phyloP scores from a whole-genome alignment of 2,113 vertebrate species.

The Plecturocebus donacophilus region DNA sequence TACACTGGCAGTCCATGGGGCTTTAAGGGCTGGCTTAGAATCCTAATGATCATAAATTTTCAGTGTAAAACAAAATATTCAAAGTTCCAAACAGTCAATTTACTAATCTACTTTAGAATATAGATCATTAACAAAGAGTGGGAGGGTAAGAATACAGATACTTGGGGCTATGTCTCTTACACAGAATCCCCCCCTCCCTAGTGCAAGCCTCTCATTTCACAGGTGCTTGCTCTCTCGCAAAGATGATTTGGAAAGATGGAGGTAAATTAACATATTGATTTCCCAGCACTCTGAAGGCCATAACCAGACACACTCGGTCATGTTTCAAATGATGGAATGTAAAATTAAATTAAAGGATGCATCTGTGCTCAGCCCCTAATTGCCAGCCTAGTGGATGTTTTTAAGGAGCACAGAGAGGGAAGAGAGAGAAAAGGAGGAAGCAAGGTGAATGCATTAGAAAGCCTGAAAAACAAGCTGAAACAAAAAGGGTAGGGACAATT shows the following conservation, averaged over 20 bases:
- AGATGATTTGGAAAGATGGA: conserved; percentile 39
- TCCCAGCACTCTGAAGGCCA: conserved; percentile 66
- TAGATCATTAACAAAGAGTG: background rate
- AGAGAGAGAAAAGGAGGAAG: background rate
- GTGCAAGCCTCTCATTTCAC: background rate
- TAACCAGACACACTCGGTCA: conserved; percentile 6
- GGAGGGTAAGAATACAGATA: background rate
- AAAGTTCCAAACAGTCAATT: background rate
- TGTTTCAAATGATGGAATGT: conserved; percentile 68
- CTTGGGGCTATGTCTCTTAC: background rate
- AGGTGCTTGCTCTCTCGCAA: conserved; percentile 23
- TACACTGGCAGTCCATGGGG: background rate
- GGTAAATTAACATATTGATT: conserved; percentile 71
- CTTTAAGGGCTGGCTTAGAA: background rate
- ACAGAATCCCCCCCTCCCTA: background rate
- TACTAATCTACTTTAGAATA: background rate
- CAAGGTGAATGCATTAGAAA: background rate
- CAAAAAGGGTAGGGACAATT: background rate
- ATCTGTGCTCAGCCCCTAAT: conserved; percentile 67
- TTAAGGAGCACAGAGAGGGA: background rate
- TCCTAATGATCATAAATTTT: background rate
- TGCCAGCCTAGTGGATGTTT: conserved; percentile 48
- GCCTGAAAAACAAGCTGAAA: background rate
- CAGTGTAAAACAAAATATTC: background rate
- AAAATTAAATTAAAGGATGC: conserved; percentile 78